These are phyloP conservation scores for Argopecten irradians DNA, from an alignment of 1,140 invertebrate genomes.

Conservation along the genomic window DNA sequence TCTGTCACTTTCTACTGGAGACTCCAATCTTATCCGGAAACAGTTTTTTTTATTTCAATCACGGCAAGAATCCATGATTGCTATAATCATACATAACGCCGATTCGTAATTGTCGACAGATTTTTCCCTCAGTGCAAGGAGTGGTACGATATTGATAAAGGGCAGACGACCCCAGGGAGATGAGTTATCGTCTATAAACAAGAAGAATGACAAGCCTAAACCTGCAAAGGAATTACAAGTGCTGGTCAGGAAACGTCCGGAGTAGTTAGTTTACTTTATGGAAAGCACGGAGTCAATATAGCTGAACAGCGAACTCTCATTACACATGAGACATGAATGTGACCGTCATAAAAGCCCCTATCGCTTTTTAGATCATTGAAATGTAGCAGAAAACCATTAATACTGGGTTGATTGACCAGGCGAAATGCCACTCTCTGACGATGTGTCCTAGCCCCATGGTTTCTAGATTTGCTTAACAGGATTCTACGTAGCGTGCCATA, in stretches of 20 bases:
- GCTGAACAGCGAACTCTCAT: neutral
- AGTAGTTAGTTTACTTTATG: neutral
- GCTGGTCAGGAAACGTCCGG: neutral
- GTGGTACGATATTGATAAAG: neutral
- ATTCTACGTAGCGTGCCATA: neutral
- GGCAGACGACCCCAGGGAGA: neutral
- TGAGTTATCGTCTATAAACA: neutral
- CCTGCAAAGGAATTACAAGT: neutral
- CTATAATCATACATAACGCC: neutral
- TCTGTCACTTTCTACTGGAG: neutral
- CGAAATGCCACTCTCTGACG: conserved; percentile 14
- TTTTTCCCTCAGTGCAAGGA: neutral
- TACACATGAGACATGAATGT: neutral
- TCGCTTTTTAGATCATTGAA: conserved; percentile 17
- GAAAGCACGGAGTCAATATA: neutral
- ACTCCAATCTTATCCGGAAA: conserved; percentile 16
- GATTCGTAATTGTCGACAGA: neutral
- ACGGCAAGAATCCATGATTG: neutral
- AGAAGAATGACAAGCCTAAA: neutral
- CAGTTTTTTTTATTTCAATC: conserved; percentile 9
- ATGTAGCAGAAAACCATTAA: conserved; percentile 17
- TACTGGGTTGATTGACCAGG: neutral
- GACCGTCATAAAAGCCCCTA: neutral
- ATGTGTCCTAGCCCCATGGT: neutral
- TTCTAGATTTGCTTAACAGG: conserved; percentile 16